Percentiles rank a stretch among this genome's conserved stretches.
Evolutionary conservation across 2,888 invertebrate species (phyloP).

Genomic region (Nomada fabriciana): DNA sequence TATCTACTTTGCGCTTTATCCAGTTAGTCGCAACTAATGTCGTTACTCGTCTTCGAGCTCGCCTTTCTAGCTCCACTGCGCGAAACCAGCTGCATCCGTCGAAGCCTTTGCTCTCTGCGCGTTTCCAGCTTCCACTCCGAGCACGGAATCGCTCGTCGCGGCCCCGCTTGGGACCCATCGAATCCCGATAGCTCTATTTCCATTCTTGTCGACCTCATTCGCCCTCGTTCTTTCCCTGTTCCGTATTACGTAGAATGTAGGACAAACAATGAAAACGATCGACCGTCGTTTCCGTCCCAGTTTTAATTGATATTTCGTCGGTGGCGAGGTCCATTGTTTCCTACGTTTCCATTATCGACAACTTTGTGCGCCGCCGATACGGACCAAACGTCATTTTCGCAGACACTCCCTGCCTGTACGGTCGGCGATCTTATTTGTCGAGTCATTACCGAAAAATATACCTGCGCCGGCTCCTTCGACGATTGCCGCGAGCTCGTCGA

Average conservation of each 20-base stretch:
- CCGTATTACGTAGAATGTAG: conserved; percentile 39
- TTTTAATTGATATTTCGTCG: conserved; percentile 79
- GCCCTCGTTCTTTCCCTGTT: conserved; percentile 1
- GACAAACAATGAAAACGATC: conserved; percentile 56
- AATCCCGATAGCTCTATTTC: conserved; percentile 37
- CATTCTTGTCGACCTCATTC: conserved; percentile 12
- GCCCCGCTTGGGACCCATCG: too few species aligned
- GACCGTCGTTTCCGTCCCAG: conserved; percentile 62
- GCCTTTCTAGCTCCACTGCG: conserved; percentile 54
- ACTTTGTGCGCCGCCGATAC: conserved; percentile 75
- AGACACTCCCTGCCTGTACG: conserved; percentile 50
- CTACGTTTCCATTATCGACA: conserved; percentile 69
- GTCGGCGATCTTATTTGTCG: conserved; percentile 70
- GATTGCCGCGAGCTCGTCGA: conserved; percentile 14
- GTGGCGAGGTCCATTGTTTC: conserved; percentile 68
- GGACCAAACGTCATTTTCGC: conserved; percentile 75
- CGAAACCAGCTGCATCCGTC: conserved; percentile 3
- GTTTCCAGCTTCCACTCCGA: too few species aligned
- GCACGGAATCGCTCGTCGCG: too few species aligned
- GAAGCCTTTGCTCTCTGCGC: not conserved
- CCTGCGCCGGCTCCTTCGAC: conserved; percentile 47
- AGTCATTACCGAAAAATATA: conserved; percentile 75
- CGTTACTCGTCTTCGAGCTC: conserved; percentile 70
- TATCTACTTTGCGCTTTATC: conserved; percentile 79
- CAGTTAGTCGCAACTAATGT: conserved; percentile 77